Evolutionary conservation across 2,797 vertebrate genomes (phyloP).

Genomic region (Potorous gilbertii): DNA sequence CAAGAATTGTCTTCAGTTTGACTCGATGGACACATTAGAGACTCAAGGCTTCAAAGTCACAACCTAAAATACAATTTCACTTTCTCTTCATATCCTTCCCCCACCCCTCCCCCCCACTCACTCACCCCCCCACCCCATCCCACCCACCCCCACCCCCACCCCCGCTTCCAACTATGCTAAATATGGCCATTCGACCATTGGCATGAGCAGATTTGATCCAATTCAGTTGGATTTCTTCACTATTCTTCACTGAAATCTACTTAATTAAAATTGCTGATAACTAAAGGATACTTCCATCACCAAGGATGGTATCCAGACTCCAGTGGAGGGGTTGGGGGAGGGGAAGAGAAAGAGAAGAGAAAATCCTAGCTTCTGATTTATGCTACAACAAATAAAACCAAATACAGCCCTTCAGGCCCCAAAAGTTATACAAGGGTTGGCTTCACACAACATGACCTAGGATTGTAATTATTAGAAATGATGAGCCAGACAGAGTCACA

Average conservation of each 20-base stretch:
- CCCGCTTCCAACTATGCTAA: background rate
- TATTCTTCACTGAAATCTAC: background rate
- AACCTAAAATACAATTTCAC: background rate
- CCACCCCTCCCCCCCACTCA: no score
- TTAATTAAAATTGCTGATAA: background rate
- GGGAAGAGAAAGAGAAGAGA: no score
- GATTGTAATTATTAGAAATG: background rate
- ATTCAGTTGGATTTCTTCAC: background rate
- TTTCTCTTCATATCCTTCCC: background rate
- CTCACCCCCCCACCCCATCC: no score
- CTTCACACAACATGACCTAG: background rate
- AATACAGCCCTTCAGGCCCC: background rate
- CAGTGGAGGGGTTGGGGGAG: rapidly evolving
- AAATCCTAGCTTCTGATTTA: background rate
- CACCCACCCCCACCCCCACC: no score
- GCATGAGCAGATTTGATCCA: background rate
- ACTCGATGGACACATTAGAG: background rate
- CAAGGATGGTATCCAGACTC: background rate
- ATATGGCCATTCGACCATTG: background rate
- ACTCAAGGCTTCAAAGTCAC: background rate
- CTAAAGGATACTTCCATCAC: background rate
- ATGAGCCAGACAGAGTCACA: background rate
- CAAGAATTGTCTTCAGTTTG: background rate
- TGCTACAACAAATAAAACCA: background rate
- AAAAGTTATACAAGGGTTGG: background rate